Conservation (phyloP, 2,888 invertebrate species). For the Dolichomitus sp. region DNA sequence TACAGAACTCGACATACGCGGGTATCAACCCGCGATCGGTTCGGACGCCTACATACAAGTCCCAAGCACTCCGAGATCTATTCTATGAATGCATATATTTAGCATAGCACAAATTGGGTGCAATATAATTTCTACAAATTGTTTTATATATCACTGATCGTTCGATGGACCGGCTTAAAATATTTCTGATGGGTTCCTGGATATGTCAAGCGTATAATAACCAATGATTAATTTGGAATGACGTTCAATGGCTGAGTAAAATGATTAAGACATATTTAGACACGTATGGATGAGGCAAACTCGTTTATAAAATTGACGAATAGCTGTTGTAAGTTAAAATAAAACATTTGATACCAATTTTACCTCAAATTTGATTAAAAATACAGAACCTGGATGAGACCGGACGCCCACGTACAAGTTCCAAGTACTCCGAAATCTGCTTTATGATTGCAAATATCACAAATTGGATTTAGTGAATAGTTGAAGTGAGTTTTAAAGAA, state of each 20-base stretch:
- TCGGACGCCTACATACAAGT: constrained; percentile 11
- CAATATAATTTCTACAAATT: neutral
- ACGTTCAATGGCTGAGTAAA: neutral
- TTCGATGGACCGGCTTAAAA: neutral
- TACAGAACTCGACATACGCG: constrained; percentile 76
- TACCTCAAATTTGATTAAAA: too few relatives aligned
- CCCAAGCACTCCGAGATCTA: constrained; percentile 11
- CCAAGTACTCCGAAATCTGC: too few relatives aligned
- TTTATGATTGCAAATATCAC: too few relatives aligned
- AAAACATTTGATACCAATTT: too few relatives aligned
- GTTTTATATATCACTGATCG: neutral
- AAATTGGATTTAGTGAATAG: too few relatives aligned
- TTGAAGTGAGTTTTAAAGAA: too few relatives aligned
- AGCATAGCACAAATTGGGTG: neutral
- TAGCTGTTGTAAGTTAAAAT: too few relatives aligned
- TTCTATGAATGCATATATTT: constrained; percentile 38
- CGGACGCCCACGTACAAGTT: too few relatives aligned
- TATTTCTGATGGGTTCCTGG: neutral
- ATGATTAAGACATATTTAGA: neutral
- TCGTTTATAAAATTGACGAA: too few relatives aligned
- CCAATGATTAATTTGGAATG: neutral
- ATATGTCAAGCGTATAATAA: neutral
- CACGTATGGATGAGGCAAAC: too few relatives aligned
- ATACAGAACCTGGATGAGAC: too few relatives aligned
- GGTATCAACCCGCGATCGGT: constrained; percentile 51